A percentile compares a stretch with the other conserved stretches of the same genome.
These are phyloP conservation scores for Sphaeridia pumilis DNA, from an alignment of 2,888 invertebrate genomes.

Conservation along the genomic window DNA sequence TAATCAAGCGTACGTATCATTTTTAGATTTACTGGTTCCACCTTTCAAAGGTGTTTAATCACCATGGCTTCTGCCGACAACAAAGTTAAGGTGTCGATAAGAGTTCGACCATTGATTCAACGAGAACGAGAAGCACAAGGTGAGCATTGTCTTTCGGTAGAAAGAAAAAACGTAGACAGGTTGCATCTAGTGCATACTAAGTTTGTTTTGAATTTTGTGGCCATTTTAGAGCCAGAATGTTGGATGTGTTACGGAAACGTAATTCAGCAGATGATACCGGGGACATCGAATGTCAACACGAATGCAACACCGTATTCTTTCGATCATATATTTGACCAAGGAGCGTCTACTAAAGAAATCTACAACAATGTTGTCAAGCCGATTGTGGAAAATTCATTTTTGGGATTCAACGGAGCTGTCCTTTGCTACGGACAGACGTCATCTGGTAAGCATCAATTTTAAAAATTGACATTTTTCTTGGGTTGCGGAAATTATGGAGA, in stretches of 20 bases:
- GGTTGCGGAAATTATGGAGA: no score
- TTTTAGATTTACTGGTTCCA: neutral
- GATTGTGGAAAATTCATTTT: constrained; percentile 56
- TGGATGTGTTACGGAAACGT: constrained; percentile 49
- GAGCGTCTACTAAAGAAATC: constrained; percentile 49
- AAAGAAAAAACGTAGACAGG: no score
- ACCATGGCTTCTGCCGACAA: constrained; percentile 32
- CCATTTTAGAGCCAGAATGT: constrained; percentile 7
- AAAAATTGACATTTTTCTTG: no score
- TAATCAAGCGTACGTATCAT: neutral
- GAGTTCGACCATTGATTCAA: constrained; percentile 55
- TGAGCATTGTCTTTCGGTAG: no score
- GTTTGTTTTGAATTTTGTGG: no score
- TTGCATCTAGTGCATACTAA: no score
- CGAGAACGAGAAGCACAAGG: constrained; percentile 47
- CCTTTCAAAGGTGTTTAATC: neutral
- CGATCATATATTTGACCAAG: constrained; percentile 61
- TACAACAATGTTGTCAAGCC: constrained; percentile 58
- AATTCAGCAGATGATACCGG: constrained; percentile 49
- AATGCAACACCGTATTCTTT: constrained; percentile 37
- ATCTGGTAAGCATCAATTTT: constrained; percentile 52
- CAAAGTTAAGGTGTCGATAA: constrained; percentile 63
- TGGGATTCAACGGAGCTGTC: constrained; percentile 73
- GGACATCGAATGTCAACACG: constrained; percentile 37
- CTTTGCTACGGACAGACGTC: constrained; percentile 88